Evolutionary conservation across 2,888 invertebrate species (phyloP), one percentile per base, ranked within the genome.

Genomic region (Eubasilissa splendida): DNA sequence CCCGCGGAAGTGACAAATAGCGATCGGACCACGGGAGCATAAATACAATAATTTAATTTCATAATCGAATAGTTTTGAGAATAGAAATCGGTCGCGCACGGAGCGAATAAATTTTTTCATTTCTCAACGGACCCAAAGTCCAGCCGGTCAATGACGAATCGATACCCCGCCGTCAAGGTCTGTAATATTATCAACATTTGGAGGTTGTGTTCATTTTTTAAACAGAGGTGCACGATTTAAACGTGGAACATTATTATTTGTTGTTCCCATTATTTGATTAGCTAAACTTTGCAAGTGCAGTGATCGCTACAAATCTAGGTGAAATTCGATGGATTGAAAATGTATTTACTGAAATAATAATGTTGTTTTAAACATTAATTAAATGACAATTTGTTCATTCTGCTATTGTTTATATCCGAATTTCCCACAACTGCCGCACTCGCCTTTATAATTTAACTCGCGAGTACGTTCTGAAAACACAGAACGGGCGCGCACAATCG

Each of bases 41-140:
- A 22, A 11, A 58, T 56, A 56, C 12, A 33, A 14, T 56, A 56
- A 73, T 42, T 1, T 42, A 4, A 42, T 42, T 56, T 73, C 33
- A 42, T 33, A 56, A 31, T 73, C n/a, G 71, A 73, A 56, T 33
- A 31, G 22, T 42, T 73, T 12, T 31, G 71, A 73, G 33, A 73
- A 73, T 73, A 73, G 71, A 73, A 73, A 56, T 73, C 71, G n/a
- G 11, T 9, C 58, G 71, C 33, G 56, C 58, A n/a, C 71, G 71
- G 12, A 56, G 56, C 56, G 31, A 54, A 31, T 73, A 12, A 11
- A 73, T 12, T 73, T 56, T 14, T 50, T 14, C 14, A 58, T 56
- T 56, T 73, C 11, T n/a, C 4, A 70, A 70, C 53, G 31, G 12
- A 12, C 52, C 5, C 70, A n/a, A 56, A 56, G 10, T 11, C 12